These are phyloP conservation scores for Syngnathus scovelli DNA, from an alignment of 2,113 vertebrate species.

Conservation along the genomic window DNA sequence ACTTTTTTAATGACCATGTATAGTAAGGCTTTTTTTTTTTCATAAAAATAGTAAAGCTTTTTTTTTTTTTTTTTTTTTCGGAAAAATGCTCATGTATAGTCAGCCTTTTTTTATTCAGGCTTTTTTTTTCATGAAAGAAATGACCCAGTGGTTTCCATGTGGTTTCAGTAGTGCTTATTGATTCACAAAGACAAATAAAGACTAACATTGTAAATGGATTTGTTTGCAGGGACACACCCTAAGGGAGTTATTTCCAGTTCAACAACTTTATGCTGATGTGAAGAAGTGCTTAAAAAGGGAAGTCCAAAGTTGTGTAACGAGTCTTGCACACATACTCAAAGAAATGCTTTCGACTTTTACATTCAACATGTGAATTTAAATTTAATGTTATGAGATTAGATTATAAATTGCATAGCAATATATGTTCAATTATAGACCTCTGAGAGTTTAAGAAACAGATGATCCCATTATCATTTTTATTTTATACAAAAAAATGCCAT, in stretches of 20 bases:
- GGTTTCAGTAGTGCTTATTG: neutral
- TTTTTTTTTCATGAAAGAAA: too few relatives aligned
- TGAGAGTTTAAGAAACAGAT: neutral
- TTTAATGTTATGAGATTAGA: neutral
- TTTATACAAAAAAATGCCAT: conserved; percentile 55
- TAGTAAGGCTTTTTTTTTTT: too few relatives aligned
- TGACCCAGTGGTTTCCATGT: too few relatives aligned
- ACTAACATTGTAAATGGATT: neutral
- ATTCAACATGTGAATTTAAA: neutral
- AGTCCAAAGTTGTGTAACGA: neutral
- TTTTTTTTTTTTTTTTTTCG: neutral
- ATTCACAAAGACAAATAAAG: neutral
- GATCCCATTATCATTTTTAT: conserved; percentile 46
- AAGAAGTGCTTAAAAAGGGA: neutral
- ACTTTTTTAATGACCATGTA: conserved; percentile 7
- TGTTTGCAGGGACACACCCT: neutral
- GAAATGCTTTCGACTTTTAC: neutral
- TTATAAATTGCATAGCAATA: neutral
- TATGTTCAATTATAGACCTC: neutral
- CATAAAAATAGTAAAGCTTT: too few relatives aligned
- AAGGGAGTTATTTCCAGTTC: neutral
- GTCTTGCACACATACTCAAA: neutral
- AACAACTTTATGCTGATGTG: neutral
- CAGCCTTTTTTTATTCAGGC: too few relatives aligned
- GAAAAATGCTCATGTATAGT: conserved; percentile 12